Conservation (phyloP, 1,140 invertebrate genomes). For the Drosophila melanica region DNA sequence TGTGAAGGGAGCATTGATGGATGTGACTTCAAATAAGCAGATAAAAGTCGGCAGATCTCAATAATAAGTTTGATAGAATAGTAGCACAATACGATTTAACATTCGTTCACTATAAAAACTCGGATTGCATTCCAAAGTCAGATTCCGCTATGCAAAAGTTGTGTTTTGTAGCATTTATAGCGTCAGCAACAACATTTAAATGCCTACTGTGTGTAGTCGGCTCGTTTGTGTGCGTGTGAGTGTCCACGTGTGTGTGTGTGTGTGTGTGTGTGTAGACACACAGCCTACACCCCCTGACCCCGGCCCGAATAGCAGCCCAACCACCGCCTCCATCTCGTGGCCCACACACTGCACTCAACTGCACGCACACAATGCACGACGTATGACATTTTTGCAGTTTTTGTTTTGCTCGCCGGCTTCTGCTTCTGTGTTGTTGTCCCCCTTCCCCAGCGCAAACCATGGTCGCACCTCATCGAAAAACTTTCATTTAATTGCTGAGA, state of each 20-base stretch:
- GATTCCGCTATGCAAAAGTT: slow-evolving; percentile 1
- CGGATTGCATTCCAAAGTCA: background rate
- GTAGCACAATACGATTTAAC: background rate
- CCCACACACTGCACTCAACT: slow-evolving; percentile 18
- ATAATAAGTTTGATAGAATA: background rate
- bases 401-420: slow-evolving; percentile 81
- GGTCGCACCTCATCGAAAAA: slow-evolving; percentile 70
- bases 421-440: slow-evolving; percentile 44
- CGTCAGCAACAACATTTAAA: slow-evolving; percentile 13
- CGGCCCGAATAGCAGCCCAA: slow-evolving; percentile 19
- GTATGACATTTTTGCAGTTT: slow-evolving; percentile 80
- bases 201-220: background rate
- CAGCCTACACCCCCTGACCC: slow-evolving; percentile 29
- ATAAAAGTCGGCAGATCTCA: background rate
- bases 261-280: background rate
- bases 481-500: slow-evolving; percentile 78
- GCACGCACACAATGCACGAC: slow-evolving; percentile 28
- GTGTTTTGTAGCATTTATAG: background rate
- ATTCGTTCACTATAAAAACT: background rate
- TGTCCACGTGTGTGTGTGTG: background rate
- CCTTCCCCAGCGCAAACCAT: slow-evolving; percentile 10
- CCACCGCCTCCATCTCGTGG: slow-evolving; percentile 4
- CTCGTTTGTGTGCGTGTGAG: background rate
- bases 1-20: background rate
- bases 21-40: background rate